Evolutionary conservation across 2,888 invertebrate species (phyloP), one percentile per base, ranked within the genome.

Genomic region (Ormia ochracea): DNA sequence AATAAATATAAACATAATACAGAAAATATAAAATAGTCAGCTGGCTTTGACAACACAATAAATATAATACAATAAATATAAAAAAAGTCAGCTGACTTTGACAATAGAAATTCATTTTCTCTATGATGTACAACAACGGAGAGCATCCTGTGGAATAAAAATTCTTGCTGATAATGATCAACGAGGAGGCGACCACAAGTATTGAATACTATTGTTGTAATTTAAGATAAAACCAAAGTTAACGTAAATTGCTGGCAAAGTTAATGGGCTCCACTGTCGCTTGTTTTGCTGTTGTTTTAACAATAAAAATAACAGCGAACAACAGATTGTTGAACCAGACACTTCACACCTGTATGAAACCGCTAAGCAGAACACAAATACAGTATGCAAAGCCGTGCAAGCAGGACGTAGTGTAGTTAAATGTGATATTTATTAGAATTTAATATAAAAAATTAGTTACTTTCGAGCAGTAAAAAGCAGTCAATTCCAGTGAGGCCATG

Each of bases 211-310:
- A 61, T 79, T 75, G 38, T 31, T 72, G 66, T 66, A 52, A 70
- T 75, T 79, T 61, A 66, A 75, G 59, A 66, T 79, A 41, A 79
- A 79, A 45, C 26, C 54, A 79, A 75, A 75, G 79, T 66, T 75
- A 59, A 52, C 33, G 31, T 43, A 65, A 70, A 56, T 45, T 36
- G 23, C 58, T 33, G 33, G 26, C 10, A 38, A 52, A 56, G 69
- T 63, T 69, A 74, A 69, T 66, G 54, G 54, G 45, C 45, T 21
- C 63, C 41, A 54, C 59, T 68, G 36, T 26, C 28, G 50, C 33
- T 41, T 23, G 26, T 14, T n/a, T n/a, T 41, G 43, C 43, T 48
- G 48, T 54, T 28, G 52, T 19, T 54, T 1, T 21, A 66, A 61
- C 59, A 56, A 21, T 45, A 48, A 41, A 48, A 48, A 12, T 31